Conservation (phyloP, 1,140 invertebrate species). For the Drosophila subpulchrella region DNA sequence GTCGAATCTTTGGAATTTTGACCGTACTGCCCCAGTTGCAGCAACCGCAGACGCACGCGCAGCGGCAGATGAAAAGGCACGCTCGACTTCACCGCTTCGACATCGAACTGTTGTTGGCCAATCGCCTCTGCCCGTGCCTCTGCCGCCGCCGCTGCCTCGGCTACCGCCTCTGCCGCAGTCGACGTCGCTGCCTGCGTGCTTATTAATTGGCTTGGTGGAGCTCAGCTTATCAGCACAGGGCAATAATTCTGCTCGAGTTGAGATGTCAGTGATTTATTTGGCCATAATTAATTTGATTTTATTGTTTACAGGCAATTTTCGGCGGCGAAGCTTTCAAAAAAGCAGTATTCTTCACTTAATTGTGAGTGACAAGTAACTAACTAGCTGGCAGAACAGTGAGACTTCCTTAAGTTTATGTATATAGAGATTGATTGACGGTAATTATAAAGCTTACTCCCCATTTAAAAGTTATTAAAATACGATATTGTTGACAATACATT, state of each 20-base stretch:
- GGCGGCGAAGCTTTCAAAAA: conserved; percentile 11
- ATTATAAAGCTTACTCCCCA: too few species aligned
- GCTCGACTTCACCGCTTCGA: conserved; percentile 64
- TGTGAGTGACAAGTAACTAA: conserved; percentile 10
- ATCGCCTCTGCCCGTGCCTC: conserved; percentile 31
- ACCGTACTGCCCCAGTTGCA: conserved; percentile 63
- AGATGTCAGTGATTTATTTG: conserved; percentile 66
- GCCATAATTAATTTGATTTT: conserved; percentile 72
- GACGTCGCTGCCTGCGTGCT: conserved; percentile 8
- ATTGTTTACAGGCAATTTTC: conserved; percentile 44
- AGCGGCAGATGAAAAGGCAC: conserved; percentile 9
- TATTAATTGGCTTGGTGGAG: conserved; percentile 29
- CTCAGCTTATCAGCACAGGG: conserved; percentile 36
- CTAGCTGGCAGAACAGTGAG: not conserved
- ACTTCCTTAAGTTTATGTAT: not conserved
- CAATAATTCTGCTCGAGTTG: conserved; percentile 30
- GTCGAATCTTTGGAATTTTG: conserved; percentile 1
- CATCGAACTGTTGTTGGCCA: conserved; percentile 51
- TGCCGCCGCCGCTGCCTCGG: conserved; percentile 9
- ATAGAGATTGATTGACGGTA: too few species aligned
- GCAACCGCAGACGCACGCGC: conserved; percentile 48
- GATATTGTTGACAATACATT: too few species aligned
- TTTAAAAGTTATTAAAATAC: too few species aligned
- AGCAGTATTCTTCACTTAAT: conserved; percentile 6
- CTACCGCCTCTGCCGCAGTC: not conserved